phyloP scores from a whole-genome alignment of 2,113 vertebrate genomes.

The Alosa alosa region DNA sequence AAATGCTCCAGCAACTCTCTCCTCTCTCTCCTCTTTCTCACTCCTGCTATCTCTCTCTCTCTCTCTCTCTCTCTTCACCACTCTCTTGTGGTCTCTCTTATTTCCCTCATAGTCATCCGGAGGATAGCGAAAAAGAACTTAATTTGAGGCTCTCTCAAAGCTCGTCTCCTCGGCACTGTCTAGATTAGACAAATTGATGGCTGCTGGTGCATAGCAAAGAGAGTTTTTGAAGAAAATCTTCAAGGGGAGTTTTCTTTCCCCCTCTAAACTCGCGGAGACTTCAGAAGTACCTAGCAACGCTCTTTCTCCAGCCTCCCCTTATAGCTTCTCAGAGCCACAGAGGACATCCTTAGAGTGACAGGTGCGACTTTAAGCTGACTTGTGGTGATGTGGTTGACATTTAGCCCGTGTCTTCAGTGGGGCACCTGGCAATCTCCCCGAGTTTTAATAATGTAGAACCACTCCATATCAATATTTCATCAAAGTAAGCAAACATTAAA shows the following conservation, averaged over 20 bases:
- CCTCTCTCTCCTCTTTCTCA: neutral
- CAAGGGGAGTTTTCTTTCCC: neutral
- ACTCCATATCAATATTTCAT: conserved; percentile 38
- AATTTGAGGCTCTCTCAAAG: conserved; percentile 19
- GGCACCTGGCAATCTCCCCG: neutral
- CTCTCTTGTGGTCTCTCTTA: neutral
- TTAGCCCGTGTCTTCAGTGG: neutral
- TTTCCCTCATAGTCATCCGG: neutral
- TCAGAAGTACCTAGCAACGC: neutral
- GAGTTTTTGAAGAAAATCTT: neutral
- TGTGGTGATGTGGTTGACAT: neutral
- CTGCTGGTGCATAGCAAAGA: neutral
- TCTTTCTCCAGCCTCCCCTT: neutral
- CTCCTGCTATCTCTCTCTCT: neutral
- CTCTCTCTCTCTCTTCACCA: neutral
- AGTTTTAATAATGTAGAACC: conserved; percentile 32
- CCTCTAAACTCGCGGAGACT: neutral
- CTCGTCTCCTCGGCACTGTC: neutral
- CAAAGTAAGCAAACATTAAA: conserved; percentile 27
- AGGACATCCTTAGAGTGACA: neutral
- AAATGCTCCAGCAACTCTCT: neutral
- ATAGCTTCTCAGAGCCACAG: neutral
- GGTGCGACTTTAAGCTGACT: neutral
- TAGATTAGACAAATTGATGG: conserved; percentile 18
- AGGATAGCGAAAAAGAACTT: neutral